Conservation (phyloP, 2,113 vertebrate species). For the Tursiops truncatus region DNA sequence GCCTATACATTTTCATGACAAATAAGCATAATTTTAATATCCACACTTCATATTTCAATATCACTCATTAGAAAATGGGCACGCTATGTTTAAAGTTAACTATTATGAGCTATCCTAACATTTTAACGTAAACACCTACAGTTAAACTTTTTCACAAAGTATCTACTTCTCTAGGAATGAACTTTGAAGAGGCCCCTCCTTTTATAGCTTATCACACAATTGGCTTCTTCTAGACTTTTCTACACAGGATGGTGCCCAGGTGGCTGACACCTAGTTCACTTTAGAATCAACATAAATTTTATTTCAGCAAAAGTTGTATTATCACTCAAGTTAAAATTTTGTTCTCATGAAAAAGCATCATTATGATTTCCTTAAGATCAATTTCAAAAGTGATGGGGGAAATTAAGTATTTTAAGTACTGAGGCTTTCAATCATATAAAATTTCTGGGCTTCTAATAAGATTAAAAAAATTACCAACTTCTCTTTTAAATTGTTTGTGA, state of each 20-base stretch:
- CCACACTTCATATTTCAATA: not conserved
- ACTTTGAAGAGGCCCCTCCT: not conserved
- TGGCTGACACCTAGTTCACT: not conserved
- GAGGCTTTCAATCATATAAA: not conserved
- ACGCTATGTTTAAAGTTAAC: not conserved
- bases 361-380: not conserved
- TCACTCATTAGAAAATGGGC: not conserved
- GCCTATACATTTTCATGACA: not conserved
- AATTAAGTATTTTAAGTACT: not conserved
- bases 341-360: not conserved
- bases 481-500: slow-evolving; percentile 36
- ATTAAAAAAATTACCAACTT: not conserved
- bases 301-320: not conserved
- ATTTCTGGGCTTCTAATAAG: not conserved
- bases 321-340: not conserved
- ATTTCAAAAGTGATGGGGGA: not conserved
- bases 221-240: not conserved
- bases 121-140: not conserved
- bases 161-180: not conserved
- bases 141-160: not conserved
- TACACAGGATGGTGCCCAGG: not conserved
- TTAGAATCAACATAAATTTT: not conserved
- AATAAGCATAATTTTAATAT: not conserved
- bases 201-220: not conserved
- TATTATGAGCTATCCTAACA: not conserved